Evolutionary conservation across 92 coral and sea anemone genomes (phyloP).

Genomic region (Ricordea florida): DNA sequence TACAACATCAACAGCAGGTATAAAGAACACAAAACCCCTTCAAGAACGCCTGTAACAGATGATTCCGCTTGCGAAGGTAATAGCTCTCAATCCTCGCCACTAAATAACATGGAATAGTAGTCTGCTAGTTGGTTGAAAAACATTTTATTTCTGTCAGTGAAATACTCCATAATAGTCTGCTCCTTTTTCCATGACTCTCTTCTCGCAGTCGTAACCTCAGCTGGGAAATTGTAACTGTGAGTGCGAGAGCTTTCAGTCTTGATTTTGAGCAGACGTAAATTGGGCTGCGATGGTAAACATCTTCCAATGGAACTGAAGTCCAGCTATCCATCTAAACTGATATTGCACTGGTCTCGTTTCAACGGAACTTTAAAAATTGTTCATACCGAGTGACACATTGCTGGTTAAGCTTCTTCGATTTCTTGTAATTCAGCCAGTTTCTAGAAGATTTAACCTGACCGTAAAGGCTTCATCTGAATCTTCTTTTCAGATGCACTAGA

Average conservation of each 20-base stretch:
- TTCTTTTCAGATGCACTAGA: slow-evolving; percentile 11
- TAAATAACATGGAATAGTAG: too few species aligned
- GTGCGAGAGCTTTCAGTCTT: not conserved
- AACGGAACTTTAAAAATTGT: too few species aligned
- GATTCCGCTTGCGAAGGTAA: slow-evolving; percentile 36
- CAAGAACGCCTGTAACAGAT: not conserved
- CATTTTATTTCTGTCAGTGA: not conserved
- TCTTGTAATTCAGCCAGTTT: too few species aligned
- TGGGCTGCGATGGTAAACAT: not conserved
- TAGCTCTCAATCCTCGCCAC: too few species aligned
- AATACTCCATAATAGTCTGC: not conserved
- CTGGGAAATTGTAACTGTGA: not conserved
- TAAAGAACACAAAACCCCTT: slow-evolving; percentile 2
- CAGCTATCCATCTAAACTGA: too few species aligned
- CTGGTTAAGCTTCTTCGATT: too few species aligned
- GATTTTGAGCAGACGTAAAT: not conserved
- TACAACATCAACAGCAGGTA: not conserved
- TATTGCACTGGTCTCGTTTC: not conserved
- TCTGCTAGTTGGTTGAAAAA: too few species aligned
- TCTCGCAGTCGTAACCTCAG: too few species aligned
- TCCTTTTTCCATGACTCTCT: not conserved
- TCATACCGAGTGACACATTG: too few species aligned
- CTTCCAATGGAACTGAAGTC: not conserved
- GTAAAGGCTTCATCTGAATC: not conserved
- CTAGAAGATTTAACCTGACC: too few species aligned